Evolutionary conservation across 2,888 invertebrate species (phyloP), one percentile per base, ranked within the genome.

Genomic region (Salpingus planirostris): DNA sequence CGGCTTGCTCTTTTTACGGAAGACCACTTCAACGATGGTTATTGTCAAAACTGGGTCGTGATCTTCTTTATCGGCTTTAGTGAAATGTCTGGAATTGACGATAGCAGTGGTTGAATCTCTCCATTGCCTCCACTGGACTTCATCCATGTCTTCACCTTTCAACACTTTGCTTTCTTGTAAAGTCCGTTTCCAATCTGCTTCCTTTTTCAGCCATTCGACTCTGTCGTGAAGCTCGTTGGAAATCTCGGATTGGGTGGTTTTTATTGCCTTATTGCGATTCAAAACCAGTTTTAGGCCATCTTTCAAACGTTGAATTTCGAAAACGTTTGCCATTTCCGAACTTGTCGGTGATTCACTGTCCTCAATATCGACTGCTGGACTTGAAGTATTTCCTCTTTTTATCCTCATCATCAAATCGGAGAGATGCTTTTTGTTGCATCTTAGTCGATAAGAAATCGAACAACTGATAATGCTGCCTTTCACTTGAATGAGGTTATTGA

Each of bases 61-160:
- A 18, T 18, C 8, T n/a, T n/a, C n/a, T 18, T 8, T 18, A 8
- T 6, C 6, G 6, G 6, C 8, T 8, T 43, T 21, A 34, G 41
- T 4, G 50, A 40, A 33, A 36, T 38, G 8, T 42, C 41, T 14
- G 40, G 31, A 13, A n/a, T 18, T 41, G 2, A 54, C 40, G 21
- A 45, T 32, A 4, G 46, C 35, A 1, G 53, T 53, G 11, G 38
- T 27, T 15, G 40, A 42, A 15, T 47, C 45, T 26, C 51, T 43
- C 54, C 54, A 54, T 27, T 54, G 54, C n/a, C 52, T 40, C 52
- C 53, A 53, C 21, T 44, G 40, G 3, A 54, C 43, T 3, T 27
- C 15, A 2, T 38, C 26, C 2, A 53, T 53, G 37, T 54, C 42
- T 26, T 43, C 40, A 7, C 51, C 52, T 13, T 44, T 31, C 4